A percentile compares a stretch with the other conserved stretches of the same genome.
phyloP scores from a whole-genome alignment of 2,113 vertebrate genomes.

The Empidonax alnorum region DNA sequence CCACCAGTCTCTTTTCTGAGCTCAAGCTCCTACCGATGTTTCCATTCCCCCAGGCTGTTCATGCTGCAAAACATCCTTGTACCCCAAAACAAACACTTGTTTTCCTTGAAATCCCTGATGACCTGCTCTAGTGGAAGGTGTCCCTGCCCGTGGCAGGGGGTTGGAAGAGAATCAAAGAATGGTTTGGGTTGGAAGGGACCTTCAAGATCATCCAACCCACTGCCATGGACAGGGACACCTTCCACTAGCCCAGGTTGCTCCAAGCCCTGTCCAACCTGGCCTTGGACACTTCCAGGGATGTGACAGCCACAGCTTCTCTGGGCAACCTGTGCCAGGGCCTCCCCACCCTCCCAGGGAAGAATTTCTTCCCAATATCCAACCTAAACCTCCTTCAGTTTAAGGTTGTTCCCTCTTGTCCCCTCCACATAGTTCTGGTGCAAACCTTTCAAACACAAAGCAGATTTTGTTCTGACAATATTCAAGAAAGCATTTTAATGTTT shows the following conservation, averaged over 20 bases:
- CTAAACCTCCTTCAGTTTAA: neutral
- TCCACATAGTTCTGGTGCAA: neutral
- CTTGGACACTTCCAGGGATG: neutral
- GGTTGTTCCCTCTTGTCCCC: rapidly evolving
- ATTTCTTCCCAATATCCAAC: neutral
- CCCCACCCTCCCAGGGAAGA: rapidly evolving
- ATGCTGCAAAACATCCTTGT: neutral
- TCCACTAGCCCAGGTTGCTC: neutral
- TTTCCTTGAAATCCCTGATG: neutral
- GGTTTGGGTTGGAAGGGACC: neutral
- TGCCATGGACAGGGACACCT: rapidly evolving
- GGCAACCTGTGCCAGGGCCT: rapidly evolving
- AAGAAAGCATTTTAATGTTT: neutral
- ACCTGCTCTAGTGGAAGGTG: neutral
- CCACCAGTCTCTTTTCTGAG: neutral
- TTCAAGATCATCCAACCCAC: neutral
- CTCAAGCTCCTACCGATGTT: neutral
- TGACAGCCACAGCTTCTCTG: neutral
- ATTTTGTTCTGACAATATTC: neutral
- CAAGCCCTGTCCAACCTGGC: rapidly evolving
- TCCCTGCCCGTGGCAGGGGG: neutral
- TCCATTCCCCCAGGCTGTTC: neutral
- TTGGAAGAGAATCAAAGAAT: neutral
- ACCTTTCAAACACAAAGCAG: neutral
- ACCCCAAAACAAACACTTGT: neutral